Evolutionary conservation across 2,888 invertebrate genomes (phyloP), one percentile per base, ranked within the genome.

Genomic region (Cylloceria caligata): DNA sequence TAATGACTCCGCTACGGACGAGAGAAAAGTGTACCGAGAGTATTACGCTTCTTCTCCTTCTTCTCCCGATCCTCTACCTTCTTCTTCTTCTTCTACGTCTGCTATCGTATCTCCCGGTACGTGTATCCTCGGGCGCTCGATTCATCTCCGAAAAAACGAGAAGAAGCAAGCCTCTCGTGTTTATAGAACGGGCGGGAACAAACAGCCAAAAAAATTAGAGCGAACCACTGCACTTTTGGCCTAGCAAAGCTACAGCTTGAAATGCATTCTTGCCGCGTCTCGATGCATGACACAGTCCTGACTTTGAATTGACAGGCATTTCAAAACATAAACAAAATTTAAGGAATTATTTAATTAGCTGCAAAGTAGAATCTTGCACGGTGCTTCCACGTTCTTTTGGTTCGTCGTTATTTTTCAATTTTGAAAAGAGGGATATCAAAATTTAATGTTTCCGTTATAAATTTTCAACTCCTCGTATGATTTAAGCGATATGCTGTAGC

Each of bases 1-100:
- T 91, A 91, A 91, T 91, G 90, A 89, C 88, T 87, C 87, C 84
- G 86, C 87, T 86, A 82, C 84, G 84, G 69, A 77, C 69, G 60
- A 34, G 60, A 34, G 60, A 60, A 69, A 55, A 75, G 68, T 69
- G 79, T 79, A 80, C 65, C 65, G 67, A 47, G 73, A 73, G 83
- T 80, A 72, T 49, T 69, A 69, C 75, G 71, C 69, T 82, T 80
- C 81, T 69, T 83, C 73, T 71, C 79, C 80, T 47, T 74, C 78
- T 42, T 60, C 71, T 57, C 39, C 72, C 52, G 34, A 49, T 62
- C 45, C 64, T 36, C 36, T 30, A 1, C 9, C 55, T 27, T 16
- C 55, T n/a, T 16, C 30, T 57, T 57, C 55, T 30, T 57, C 55
- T 57, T 49, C 47, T 19, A 19, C 21, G 16, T 49, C 19, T 55